phyloP scores from a whole-genome alignment of 30 jellyfish, hydroid and myxozoan genomes.

The Nemopilema nomurai region DNA sequence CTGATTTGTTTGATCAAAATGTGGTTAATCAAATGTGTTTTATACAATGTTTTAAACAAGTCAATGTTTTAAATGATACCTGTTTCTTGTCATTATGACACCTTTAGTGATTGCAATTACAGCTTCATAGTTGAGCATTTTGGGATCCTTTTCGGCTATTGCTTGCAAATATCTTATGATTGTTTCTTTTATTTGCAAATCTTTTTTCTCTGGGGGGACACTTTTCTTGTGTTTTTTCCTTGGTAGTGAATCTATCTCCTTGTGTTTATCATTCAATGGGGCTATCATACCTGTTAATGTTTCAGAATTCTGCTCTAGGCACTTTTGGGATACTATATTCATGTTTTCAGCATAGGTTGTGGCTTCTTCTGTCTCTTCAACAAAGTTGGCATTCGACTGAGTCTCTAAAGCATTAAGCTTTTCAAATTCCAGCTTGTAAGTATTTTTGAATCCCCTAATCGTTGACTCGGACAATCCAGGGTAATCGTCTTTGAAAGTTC shows the following conservation, averaged over 20 bases:
- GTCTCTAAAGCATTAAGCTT: background rate
- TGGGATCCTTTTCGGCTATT: constrained; percentile 31
- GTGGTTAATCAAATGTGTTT: too few species aligned
- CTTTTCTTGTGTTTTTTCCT: constrained; percentile 23
- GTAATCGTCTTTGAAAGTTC: constrained; percentile 23
- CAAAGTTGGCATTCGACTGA: background rate
- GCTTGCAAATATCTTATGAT: constrained; percentile 46
- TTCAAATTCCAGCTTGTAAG: constrained; percentile 21
- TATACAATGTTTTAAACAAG: background rate
- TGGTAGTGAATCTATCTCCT: constrained; percentile 38
- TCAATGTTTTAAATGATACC: constrained; percentile 7
- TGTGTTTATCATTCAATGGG: background rate
- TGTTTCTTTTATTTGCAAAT: constrained; percentile 18
- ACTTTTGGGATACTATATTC: background rate
- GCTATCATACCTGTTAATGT: background rate
- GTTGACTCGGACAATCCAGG: constrained; percentile 67
- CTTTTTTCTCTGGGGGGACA: constrained; percentile 32
- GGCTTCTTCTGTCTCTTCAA: background rate
- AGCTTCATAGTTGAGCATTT: constrained; percentile 34
- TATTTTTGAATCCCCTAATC: constrained; percentile 55
- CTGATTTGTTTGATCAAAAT: too few species aligned
- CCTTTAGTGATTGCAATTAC: constrained; percentile 57
- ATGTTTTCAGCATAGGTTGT: background rate
- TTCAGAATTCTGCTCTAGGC: background rate
- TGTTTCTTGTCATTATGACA: constrained; percentile 34